These are phyloP conservation scores for Drosophila suzukii DNA, from an alignment of 1,140 invertebrate species.

Conservation along the genomic window DNA sequence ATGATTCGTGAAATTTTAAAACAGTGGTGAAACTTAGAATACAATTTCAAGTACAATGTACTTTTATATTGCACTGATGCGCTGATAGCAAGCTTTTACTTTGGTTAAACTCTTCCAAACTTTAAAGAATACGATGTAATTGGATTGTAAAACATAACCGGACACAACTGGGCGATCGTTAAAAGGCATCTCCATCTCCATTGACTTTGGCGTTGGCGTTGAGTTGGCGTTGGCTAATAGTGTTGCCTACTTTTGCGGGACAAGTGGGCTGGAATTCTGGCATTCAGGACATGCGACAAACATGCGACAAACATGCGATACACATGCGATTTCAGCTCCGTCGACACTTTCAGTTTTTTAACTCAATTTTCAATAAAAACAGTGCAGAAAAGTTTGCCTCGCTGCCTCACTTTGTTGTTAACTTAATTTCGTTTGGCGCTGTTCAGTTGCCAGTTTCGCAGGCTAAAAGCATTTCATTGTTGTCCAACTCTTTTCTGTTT, in stretches of 20 bases:
- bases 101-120: neutral
- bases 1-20: too few species aligned
- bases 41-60: too few species aligned
- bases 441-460: conserved; percentile 41
- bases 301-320: conserved; percentile 7
- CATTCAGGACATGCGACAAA: conserved; percentile 1
- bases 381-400: conserved; percentile 68
- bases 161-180: neutral
- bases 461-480: conserved; percentile 83
- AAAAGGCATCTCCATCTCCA: neutral
- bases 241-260: conserved; percentile 13
- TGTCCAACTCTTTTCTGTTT: conserved; percentile 59
- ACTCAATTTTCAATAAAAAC: conserved; percentile 80
- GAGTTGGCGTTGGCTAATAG: conserved; percentile 16
- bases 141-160: conserved; percentile 1
- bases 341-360: conserved; percentile 77
- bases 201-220: conserved; percentile 8
- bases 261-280: neutral
- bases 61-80: too few species aligned
- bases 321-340: conserved; percentile 33
- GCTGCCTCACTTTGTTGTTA: conserved; percentile 66
- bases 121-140: neutral
- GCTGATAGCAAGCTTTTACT: too few species aligned
- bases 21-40: too few species aligned
- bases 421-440: conserved; percentile 74